A percentile compares a stretch with the other conserved stretches of the same genome.
phyloP scores from a whole-genome alignment of 2,113 vertebrate genomes.

The Bostrychus sinensis region DNA sequence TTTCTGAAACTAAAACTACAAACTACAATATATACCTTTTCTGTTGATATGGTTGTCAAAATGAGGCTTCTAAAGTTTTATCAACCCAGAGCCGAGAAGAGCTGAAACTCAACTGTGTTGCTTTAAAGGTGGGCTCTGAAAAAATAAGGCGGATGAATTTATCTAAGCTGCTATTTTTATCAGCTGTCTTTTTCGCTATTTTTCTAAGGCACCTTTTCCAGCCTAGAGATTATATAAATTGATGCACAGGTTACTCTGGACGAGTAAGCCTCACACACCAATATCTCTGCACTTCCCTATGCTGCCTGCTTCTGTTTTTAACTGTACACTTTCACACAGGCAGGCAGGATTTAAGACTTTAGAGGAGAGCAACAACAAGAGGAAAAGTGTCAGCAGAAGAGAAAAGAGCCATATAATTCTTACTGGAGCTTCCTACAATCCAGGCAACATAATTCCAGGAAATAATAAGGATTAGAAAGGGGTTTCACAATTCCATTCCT shows the following conservation, averaged over 20 bases:
- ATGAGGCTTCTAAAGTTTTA: no score
- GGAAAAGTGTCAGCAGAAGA: constrained; percentile 11
- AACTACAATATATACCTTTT: no score
- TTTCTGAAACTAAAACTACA: no score
- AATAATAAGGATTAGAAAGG: constrained; percentile 62
- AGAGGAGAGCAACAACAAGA: constrained; percentile 22
- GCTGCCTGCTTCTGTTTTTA: constrained; percentile 54
- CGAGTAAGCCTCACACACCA: background rate
- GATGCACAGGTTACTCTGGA: constrained; percentile 26
- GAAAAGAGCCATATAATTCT: constrained; percentile 25
- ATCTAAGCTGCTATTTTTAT: constrained; percentile 30
- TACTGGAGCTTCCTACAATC: constrained; percentile 36
- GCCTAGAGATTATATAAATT: constrained; percentile 10
- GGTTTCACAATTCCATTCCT: constrained; percentile 55
- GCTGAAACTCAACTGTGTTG: no score
- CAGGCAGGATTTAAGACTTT: constrained; percentile 50
- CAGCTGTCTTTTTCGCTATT: no score
- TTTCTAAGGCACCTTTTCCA: constrained; percentile 5
- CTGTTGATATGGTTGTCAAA: no score
- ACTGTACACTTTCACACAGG: constrained; percentile 47
- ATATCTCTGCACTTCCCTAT: constrained; percentile 12
- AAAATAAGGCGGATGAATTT: constrained; percentile 21
- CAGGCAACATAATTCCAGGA: constrained; percentile 31
- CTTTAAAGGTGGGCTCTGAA: constrained; percentile 20
- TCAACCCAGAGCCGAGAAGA: no score